A percentile compares a stretch with the other conserved stretches of the same genome.
Conservation (phyloP, 2,113 vertebrate genomes). For the Clarias magur region DNA sequence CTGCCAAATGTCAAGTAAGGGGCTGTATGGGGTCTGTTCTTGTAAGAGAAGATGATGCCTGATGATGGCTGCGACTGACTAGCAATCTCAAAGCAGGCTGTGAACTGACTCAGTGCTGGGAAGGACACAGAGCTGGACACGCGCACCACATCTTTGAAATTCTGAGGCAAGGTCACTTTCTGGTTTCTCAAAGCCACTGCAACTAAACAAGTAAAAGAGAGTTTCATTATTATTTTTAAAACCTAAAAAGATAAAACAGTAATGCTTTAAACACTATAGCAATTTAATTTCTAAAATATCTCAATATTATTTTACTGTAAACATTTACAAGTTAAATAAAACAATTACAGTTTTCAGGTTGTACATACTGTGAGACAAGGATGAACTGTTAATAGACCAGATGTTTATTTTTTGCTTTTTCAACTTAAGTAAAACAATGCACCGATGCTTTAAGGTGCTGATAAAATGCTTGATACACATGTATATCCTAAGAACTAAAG, state of each 20-base stretch:
- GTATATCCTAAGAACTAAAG: neutral
- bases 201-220: conserved; percentile 72
- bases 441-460: neutral
- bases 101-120: conserved; percentile 81
- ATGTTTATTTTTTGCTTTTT: neutral
- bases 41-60: conserved; percentile 83
- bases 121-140: conserved; percentile 72
- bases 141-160: conserved; percentile 63
- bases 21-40: conserved; percentile 41
- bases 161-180: conserved; percentile 79
- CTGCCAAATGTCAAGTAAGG: conserved; percentile 74
- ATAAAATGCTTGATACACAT: neutral
- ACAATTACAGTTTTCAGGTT: too few species aligned
- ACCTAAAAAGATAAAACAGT: neutral
- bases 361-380: neutral
- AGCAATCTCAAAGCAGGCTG: conserved; percentile 85
- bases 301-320: neutral
- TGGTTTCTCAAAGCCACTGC: conserved; percentile 92
- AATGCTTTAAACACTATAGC: neutral
- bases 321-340: neutral
- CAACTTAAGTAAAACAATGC: neutral
- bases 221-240: neutral
- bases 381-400: neutral
- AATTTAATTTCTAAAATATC: neutral
- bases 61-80: conserved; percentile 59